Conservation (phyloP, 2,888 invertebrate genomes). For the Cryptophagus acutangulus region DNA sequence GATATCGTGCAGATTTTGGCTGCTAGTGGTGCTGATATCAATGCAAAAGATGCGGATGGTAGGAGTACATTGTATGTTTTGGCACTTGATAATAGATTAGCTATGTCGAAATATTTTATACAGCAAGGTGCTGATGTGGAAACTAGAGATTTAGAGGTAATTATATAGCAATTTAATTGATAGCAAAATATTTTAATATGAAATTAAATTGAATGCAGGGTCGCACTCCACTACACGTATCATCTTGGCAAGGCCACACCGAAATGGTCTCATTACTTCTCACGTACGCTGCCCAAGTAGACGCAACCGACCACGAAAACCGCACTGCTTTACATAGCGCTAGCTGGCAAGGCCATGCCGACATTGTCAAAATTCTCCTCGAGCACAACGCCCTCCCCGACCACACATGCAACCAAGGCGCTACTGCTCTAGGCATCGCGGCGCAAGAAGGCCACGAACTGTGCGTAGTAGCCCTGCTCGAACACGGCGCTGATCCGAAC, state of each 20-base stretch:
- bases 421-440: conserved; percentile 90
- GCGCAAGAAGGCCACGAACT: conserved; percentile 94
- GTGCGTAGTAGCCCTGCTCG: conserved; percentile 77
- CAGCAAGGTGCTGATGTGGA: conserved; percentile 79
- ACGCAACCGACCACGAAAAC: conserved; percentile 81
- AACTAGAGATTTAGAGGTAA: conserved; percentile 78
- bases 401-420: conserved; percentile 92
- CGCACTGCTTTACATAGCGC: conserved; percentile 91
- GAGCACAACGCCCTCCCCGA: conserved; percentile 78
- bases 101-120: conserved; percentile 77
- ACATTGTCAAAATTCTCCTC: conserved; percentile 74
- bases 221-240: conserved; percentile 83
- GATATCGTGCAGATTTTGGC: conserved; percentile 68
- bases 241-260: conserved; percentile 90
- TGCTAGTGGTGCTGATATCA: conserved; percentile 73
- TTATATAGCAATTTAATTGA: conserved; percentile 15
- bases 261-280: conserved; percentile 87
- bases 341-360: conserved; percentile 90
- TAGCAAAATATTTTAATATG: no score
- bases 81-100: conserved; percentile 79
- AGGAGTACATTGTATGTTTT: conserved; percentile 88
- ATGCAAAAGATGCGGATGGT: conserved; percentile 88
- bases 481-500: conserved; percentile 80
- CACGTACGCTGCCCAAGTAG: conserved; percentile 74
- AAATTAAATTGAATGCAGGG: conserved; percentile 54